Evolutionary conservation across 2,113 vertebrate genomes (phyloP).

Genomic region (Macquaria australasica): DNA sequence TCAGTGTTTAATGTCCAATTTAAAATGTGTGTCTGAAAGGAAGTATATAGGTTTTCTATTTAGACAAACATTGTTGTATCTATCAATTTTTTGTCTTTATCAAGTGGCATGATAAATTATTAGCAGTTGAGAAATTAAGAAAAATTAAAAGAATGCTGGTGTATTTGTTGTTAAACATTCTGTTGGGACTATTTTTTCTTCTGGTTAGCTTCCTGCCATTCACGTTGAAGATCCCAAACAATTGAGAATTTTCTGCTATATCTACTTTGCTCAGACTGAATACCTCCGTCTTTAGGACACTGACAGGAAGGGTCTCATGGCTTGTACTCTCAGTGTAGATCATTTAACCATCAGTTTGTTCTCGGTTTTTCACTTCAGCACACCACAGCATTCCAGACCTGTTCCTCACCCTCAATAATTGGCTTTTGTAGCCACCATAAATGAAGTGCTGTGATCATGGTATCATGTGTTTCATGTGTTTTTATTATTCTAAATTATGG

Average conservation of each 20-base stretch:
- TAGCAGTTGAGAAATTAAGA: background rate
- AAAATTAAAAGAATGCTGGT: background rate
- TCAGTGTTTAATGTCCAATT: background rate
- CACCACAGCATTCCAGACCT: conserved; percentile 9
- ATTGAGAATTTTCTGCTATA: background rate
- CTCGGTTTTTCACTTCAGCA: background rate
- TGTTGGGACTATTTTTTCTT: background rate
- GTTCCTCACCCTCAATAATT: conserved; percentile 26
- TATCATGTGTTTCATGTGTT: background rate
- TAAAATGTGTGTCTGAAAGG: background rate
- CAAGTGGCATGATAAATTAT: background rate
- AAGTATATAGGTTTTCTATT: background rate
- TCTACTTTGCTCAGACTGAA: no score
- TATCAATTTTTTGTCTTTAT: background rate
- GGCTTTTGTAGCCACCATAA: conserved; percentile 14
- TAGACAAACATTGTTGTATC: no score
- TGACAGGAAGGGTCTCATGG: background rate
- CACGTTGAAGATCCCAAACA: background rate
- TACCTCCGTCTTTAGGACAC: background rate
- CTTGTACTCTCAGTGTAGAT: background rate
- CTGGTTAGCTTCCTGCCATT: background rate
- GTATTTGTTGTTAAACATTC: background rate
- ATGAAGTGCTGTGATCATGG: background rate
- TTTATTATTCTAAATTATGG: conserved; percentile 5
- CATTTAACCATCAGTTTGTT: background rate